A percentile compares a stretch with the other conserved stretches of the same genome.
Conservation (phyloP, 1,140 invertebrate genomes). For the Lanistes nyassanus region DNA sequence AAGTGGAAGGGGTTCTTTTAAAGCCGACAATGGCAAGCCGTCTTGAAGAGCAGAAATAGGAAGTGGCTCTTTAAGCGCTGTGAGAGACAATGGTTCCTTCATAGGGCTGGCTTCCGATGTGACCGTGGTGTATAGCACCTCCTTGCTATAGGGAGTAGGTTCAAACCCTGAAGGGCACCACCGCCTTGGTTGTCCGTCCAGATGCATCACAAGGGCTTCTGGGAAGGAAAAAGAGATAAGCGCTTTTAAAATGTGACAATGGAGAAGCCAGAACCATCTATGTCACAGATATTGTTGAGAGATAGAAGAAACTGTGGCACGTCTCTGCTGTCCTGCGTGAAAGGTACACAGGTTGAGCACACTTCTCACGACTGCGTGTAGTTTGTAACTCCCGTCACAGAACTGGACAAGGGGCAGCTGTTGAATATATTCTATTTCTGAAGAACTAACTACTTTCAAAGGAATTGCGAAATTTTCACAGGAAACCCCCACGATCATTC, state of each 20-base stretch:
- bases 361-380: too few relatives aligned
- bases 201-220: slow-evolving; percentile 37
- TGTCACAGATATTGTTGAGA: not conserved
- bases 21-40: too few relatives aligned
- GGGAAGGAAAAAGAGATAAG: slow-evolving; percentile 18
- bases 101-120: slow-evolving; percentile 29
- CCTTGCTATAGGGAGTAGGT: slow-evolving; percentile 41
- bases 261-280: not conserved
- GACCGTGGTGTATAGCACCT: slow-evolving; percentile 32
- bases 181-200: slow-evolving; percentile 33
- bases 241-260: slow-evolving; percentile 4
- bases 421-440: too few relatives aligned
- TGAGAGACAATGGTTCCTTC: slow-evolving; percentile 33
- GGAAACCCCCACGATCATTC: too few relatives aligned
- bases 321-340: not conserved
- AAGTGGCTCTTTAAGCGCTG: slow-evolving; percentile 1
- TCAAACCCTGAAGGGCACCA: slow-evolving; percentile 41
- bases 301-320: not conserved
- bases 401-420: too few relatives aligned
- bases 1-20: too few relatives aligned
- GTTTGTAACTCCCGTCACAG: too few relatives aligned
- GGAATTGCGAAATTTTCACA: too few relatives aligned
- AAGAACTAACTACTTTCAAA: too few relatives aligned
- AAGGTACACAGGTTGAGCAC: too few relatives aligned
- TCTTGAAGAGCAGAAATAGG: slow-evolving; percentile 7